phyloP scores from a whole-genome alignment of 37 sponge, comb jelly and placozoan species.

The Axinella damicornis region DNA sequence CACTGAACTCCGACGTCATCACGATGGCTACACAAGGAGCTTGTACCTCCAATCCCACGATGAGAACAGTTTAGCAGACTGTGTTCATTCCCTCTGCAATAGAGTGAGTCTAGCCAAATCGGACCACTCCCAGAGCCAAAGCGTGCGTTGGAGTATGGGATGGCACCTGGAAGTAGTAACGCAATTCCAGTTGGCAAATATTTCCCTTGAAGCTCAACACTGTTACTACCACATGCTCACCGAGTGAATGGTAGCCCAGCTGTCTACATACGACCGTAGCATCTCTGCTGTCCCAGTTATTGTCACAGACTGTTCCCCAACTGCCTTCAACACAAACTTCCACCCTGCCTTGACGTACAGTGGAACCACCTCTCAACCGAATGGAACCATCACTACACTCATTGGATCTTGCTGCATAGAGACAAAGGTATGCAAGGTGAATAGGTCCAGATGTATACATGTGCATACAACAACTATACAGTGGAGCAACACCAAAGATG shows the following conservation, averaged over 20 bases:
- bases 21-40: neutral
- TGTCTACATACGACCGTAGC: neutral
- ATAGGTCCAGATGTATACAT: too few species aligned
- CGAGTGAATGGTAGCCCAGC: neutral
- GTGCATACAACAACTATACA: too few species aligned
- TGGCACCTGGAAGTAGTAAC: neutral
- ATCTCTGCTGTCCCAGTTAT: neutral
- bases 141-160: neutral
- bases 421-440: too few species aligned
- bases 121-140: constrained; percentile 2
- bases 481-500: too few species aligned
- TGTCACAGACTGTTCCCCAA: constrained; percentile 2
- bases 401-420: too few species aligned
- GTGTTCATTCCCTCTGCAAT: neutral
- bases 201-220: too few species aligned
- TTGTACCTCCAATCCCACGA: neutral
- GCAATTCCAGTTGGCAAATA: too few species aligned
- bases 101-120: neutral
- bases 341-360: neutral
- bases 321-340: neutral
- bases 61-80: constrained; percentile 1
- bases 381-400: constrained; percentile 1
- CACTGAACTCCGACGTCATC: constrained; percentile 9
- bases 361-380: neutral
- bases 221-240: too few species aligned